Evolutionary conservation across 2,888 invertebrate genomes (phyloP), one percentile per base, ranked within the genome.

Genomic region (Nymphalis urticae): DNA sequence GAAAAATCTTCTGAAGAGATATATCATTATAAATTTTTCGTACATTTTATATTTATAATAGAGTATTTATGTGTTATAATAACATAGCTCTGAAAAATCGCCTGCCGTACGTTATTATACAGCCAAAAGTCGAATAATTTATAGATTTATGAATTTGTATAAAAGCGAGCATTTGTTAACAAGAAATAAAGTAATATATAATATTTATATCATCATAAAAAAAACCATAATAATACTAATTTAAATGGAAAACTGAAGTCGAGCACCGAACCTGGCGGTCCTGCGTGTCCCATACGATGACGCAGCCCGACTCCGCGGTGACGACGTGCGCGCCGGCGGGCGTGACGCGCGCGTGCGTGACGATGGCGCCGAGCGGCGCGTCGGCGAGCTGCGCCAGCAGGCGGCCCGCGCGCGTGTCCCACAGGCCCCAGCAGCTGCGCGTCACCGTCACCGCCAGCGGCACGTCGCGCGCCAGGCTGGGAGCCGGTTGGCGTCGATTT

Each of bases 361-460:
- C 97, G 75, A 98, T 98, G 9, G 98, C 98, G 0, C 98, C 98
- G 3, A 98, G 92, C 0, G 98, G 97, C 74, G 97, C 97, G 77
- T 98, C 98, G 0, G 98, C 97, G 48, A 98, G 89, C 82, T 97
- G 97, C 0, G 97, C 95, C 70, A 97, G 89, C n/a, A 98, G 91
- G 76, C 95, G 95, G 0, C 98, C 98, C 0, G 96, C 95, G 75
- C 96, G 94, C 32, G 98, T 94, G 85, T 98, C 97, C 98, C 99
- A 99, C 2, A 99, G 95, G 0, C 98, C 99, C 73, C 99, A 97
- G 82, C 98, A 98, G 78, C 97, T 97, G 71, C 99, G 94, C 0
- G 99, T 99, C 0, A 97, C 98, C 0, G 98, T 98, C 0, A 97
- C 97, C 7, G 98, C 98, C 50, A 98, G 89, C 65, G 96, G 95